Conservation (phyloP, 2,113 vertebrate species). For the Sapajus apella region DNA sequence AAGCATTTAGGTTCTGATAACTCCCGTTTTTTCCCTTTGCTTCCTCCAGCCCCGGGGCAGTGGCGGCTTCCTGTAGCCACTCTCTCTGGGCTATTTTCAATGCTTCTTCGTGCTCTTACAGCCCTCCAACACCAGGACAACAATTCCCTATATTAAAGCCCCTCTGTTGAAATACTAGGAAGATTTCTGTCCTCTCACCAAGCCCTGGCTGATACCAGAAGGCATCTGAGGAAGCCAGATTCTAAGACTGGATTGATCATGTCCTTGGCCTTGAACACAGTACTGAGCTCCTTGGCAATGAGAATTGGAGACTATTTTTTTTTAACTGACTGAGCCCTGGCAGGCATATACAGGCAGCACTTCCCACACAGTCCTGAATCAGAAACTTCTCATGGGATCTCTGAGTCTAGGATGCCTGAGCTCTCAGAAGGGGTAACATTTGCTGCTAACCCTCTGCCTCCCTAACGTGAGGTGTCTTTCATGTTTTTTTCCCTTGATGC, state of each 20-base stretch:
- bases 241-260: background rate
- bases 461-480: background rate
- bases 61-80: background rate
- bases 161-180: background rate
- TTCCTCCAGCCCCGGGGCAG: background rate
- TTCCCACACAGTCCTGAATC: background rate
- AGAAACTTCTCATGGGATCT: background rate
- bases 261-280: background rate
- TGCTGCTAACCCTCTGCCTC: background rate
- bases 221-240: background rate
- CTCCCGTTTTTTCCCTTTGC: background rate
- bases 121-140: background rate
- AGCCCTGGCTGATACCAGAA: background rate
- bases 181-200: background rate
- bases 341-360: background rate
- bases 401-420: background rate
- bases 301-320: background rate
- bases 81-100: background rate
- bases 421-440: background rate
- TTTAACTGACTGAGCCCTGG: background rate
- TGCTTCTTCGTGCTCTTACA: background rate
- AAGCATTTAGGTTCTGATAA: background rate
- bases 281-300: background rate
- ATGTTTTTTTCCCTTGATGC: fast-evolving
- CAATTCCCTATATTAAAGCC: background rate